These are phyloP conservation scores for Drosophila demipolita DNA, from an alignment of 2,888 invertebrate genomes.

Conservation along the genomic window DNA sequence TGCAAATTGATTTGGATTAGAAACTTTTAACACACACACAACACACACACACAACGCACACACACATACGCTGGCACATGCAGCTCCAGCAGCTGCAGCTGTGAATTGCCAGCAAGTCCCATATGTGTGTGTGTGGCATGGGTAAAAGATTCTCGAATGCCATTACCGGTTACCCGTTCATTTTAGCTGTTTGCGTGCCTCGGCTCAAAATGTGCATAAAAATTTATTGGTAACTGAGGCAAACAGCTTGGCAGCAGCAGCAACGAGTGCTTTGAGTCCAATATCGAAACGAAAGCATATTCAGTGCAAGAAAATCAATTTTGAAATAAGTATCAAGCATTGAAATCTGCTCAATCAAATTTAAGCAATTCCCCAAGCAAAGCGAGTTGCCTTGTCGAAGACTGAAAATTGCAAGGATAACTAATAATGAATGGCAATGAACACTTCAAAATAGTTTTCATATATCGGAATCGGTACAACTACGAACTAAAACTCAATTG, in stretches of 20 bases:
- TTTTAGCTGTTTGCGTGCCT: constrained; percentile 36
- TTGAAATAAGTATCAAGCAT: constrained; percentile 19
- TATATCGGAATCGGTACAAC: background rate
- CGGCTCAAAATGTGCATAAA: constrained; percentile 66
- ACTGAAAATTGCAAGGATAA: background rate
- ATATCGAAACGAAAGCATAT: constrained; percentile 8
- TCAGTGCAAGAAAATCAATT: constrained; percentile 48
- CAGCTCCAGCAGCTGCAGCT: background rate
- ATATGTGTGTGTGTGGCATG: constrained; percentile 29
- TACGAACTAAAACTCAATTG: background rate
- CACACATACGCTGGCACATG: constrained; percentile 4
- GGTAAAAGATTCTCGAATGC: constrained; percentile 38
- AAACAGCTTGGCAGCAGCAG: constrained; percentile 16
- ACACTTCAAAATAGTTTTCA: background rate
- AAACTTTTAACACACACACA: constrained; percentile 64
- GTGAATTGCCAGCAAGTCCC: constrained; percentile 35
- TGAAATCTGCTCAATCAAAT: constrained; percentile 25
- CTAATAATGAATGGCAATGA: background rate
- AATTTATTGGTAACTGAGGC: constrained; percentile 50
- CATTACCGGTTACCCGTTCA: constrained; percentile 31
- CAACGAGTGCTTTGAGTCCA: constrained; percentile 23
- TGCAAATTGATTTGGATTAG: constrained; percentile 84
- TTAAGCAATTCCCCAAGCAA: constrained; percentile 19
- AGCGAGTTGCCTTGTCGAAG: background rate
- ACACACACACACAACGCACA: constrained; percentile 35